Conservation (phyloP, 2,888 invertebrate species). For the Herminia tarsipennalis region DNA sequence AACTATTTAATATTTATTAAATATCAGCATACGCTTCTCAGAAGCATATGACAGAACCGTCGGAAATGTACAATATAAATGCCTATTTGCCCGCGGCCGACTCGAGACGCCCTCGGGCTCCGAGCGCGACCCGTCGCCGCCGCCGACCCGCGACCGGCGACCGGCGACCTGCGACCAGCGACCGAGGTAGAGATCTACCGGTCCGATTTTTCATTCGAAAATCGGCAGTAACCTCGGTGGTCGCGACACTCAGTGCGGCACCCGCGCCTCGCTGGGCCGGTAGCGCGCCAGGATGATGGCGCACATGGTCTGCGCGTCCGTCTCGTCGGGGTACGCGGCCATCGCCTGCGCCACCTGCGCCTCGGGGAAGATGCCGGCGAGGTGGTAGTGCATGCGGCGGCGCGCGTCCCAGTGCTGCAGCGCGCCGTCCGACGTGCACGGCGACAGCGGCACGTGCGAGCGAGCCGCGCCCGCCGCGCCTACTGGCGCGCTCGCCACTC, state of each 20-base stretch:
- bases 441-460: constrained; percentile 48
- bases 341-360: constrained; percentile 95
- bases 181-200: constrained; percentile 51
- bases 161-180: background rate
- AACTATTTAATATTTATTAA: constrained; percentile 49
- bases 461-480: constrained; percentile 85
- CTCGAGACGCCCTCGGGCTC: no score
- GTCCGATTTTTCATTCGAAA: constrained; percentile 67
- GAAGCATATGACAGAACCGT: constrained; percentile 58
- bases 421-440: constrained; percentile 76
- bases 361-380: constrained; percentile 96
- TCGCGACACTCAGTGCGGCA: constrained; percentile 56
- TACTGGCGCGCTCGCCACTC: constrained; percentile 89
- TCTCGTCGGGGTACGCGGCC: constrained; percentile 95
- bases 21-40: constrained; percentile 67
- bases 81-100: constrained; percentile 39
- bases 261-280: constrained; percentile 73
- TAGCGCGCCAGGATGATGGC: constrained; percentile 93
- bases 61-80: constrained; percentile 52
- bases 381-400: constrained; percentile 92
- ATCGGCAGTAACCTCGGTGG: constrained; percentile 60
- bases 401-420: constrained; percentile 88
- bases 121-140: background rate
- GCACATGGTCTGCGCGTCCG: constrained; percentile 95
- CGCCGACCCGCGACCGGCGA: constrained; percentile 6